Evolutionary conservation across 2,797 vertebrate genomes (phyloP), one percentile per base, ranked within the genome.

Genomic region (Hozukius guyotensis): DNA sequence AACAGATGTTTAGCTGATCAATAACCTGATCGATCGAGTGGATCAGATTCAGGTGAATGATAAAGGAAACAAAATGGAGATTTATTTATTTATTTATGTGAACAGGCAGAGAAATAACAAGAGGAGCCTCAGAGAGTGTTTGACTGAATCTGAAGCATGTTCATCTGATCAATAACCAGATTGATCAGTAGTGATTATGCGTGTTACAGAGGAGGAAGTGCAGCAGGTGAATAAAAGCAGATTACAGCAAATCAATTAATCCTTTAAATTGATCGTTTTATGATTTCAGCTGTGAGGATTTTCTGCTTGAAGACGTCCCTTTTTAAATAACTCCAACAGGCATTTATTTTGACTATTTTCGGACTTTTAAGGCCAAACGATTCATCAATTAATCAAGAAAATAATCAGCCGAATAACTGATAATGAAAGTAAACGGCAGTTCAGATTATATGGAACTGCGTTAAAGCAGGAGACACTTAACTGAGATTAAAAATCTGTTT

Each of bases 1-100:
- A 29, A 18, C 67, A 61, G 65, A 66, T 63, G 71, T 32, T 68
- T 11, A 32, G 1, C 14, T 62, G 77, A 80, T 86, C 73, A 46
- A 75, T 83, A 29, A 38, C 8, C 24, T 4, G 70, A 81, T 87
- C 16, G 55, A 79, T 69, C 52, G 13, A 25, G 3, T 18, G 10
- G 36, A 34, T 73, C 69, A 7, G 22, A 31, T 62, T 63, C 46
- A 65, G 9, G 31, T 72, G 46, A 56, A 60, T 59, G 22, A 24
- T 53, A 8, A 42, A 31, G 73, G 32, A 31, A 14, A 24, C 4
- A 31, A 65, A 53, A 32, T 49, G 38, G 9, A 59, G 56, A 31
- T 72, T 22, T 34, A 3, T 42, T 38, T 14, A 2, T 73, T 24
- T 16, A 22, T 56, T 8, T 25, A 56, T 38, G 3, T 25, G 14